These are phyloP conservation scores for Lepidocyrtoides sp. DNA, from an alignment of 2,888 invertebrate species.

Conservation along the genomic window DNA sequence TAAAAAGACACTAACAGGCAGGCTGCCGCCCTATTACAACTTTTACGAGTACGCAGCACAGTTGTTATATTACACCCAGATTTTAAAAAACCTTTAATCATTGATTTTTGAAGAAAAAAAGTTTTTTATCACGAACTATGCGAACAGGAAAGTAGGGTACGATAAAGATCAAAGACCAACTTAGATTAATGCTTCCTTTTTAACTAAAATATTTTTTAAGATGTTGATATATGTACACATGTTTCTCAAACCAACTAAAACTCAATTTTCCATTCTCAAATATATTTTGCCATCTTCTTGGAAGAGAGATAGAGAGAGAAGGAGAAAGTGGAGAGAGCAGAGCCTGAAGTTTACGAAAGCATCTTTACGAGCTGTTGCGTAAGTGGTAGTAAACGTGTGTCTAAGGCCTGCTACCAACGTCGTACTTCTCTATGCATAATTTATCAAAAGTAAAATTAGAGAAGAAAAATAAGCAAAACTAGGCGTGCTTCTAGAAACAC, in stretches of 20 bases:
- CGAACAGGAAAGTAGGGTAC: background rate
- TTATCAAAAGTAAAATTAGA: conserved; percentile 65
- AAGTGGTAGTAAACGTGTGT: background rate
- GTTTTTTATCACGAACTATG: background rate
- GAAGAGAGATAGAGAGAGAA: background rate
- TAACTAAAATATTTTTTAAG: background rate
- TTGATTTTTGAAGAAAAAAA: too few relatives aligned
- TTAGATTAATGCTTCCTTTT: background rate
- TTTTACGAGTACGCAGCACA: too few relatives aligned
- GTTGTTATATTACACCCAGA: too few relatives aligned
- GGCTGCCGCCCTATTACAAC: too few relatives aligned
- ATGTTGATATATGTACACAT: background rate
- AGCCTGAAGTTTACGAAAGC: too few relatives aligned
- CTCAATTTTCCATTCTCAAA: background rate
- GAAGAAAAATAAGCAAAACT: conserved; percentile 50
- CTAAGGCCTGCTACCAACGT: background rate
- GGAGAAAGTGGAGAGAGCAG: too few relatives aligned
- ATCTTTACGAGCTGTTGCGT: conserved; percentile 68
- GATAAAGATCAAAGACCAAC: background rate
- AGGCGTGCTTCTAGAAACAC: conserved; percentile 12
- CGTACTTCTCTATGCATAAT: conserved; percentile 59
- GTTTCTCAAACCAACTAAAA: background rate
- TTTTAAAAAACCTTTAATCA: too few relatives aligned
- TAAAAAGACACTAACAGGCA: too few relatives aligned
- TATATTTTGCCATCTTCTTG: background rate